Evolutionary conservation across 2,113 vertebrate species (phyloP), one percentile per base, ranked within the genome.

Genomic region (Hemiprocne comata): DNA sequence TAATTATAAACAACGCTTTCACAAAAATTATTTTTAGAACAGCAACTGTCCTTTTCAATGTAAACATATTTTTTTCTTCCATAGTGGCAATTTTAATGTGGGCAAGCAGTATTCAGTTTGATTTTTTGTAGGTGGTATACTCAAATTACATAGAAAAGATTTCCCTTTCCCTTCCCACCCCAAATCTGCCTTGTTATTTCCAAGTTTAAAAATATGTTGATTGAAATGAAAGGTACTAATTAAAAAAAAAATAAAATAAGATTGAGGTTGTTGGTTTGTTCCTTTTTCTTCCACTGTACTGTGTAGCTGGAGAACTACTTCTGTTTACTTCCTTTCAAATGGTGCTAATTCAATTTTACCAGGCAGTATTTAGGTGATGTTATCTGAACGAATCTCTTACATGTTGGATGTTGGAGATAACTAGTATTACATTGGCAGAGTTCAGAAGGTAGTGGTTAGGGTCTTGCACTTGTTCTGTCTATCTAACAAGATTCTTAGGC

Each of bases 61-160:
- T 69, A 95, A 92, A 73, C 50, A 33, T 69, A 1, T 48, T 50
- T 75, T 85, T 90, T 86, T 40, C 24, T 79, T 17, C n/a, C 8
- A 14, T 40, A 78, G 62, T 42, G 26, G 36, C 38, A 96, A 73
- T 82, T 87, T 89, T 89, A 66, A 70, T 50, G n/a, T 70, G 71
- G 46, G 74, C 75, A 91, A 87, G 82, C 36, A 67, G 48, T 57
- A 89, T 92, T 90, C 85, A 17, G 3, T 33, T 89, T 86, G 57
- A 53, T 87, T 94, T 95, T 90, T 94, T 95, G 92, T 94, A 90
- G 91, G 78, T 89, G 75, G 57, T 91, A 70, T 91, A 81, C 53
- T 83, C 33, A 91, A 90, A 80, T 82, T 83, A 44, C 67, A 38
- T 21, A 72, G 26, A 72, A 70, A 87, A 89, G 33, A 55, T 80